These are phyloP conservation scores for Paramormyrops kingsleyae DNA, from an alignment of 2,113 vertebrate species.

Conservation along the genomic window DNA sequence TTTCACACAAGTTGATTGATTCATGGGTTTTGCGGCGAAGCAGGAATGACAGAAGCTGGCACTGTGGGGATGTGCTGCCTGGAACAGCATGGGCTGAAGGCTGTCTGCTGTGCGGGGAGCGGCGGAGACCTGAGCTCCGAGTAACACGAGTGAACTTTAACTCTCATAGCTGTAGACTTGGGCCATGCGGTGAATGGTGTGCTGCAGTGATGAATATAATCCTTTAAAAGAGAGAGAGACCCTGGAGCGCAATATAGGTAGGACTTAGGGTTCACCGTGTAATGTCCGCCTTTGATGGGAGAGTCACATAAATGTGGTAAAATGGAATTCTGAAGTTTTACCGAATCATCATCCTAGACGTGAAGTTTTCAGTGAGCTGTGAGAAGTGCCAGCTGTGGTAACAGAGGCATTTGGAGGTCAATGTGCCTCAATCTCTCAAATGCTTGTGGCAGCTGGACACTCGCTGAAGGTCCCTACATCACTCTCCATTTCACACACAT, in stretches of 20 bases:
- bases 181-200: background rate
- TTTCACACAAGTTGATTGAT: background rate
- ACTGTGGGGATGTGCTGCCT: background rate
- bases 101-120: background rate
- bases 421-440: background rate
- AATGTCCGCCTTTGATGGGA: background rate
- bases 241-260: background rate
- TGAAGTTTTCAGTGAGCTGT: background rate
- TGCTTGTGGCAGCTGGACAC: background rate
- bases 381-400: background rate
- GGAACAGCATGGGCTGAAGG: background rate
- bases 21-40: background rate
- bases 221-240: background rate
- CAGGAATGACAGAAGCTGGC: background rate
- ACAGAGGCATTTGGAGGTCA: background rate
- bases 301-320: background rate
- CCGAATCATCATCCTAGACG: background rate
- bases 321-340: background rate
- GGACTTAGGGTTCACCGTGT: background rate
- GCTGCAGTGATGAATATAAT: background rate
- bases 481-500: too few relatives aligned
- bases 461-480: background rate
- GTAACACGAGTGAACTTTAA: background rate
- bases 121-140: background rate
- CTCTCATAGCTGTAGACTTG: background rate